A percentile compares a stretch with the other conserved stretches of the same genome.
These are phyloP conservation scores for Drosophila sproati DNA, from an alignment of 1,140 invertebrate genomes.

Conservation along the genomic window DNA sequence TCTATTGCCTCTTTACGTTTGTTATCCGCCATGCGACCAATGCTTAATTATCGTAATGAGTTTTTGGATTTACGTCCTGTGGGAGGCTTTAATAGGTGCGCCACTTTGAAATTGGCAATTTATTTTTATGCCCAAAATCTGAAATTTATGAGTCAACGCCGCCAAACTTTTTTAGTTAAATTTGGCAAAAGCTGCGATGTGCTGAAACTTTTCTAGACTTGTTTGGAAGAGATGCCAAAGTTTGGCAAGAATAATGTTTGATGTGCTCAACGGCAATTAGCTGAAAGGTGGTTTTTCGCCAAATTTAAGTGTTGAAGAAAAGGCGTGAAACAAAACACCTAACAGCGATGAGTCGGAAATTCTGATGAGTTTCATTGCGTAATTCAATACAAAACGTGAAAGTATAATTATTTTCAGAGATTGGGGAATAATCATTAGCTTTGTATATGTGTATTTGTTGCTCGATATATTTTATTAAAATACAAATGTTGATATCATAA, in stretches of 20 bases:
- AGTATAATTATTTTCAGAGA: no score
- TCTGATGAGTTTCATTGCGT: no score
- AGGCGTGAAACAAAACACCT: not conserved
- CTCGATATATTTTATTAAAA: no score
- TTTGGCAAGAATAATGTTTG: conserved; percentile 30
- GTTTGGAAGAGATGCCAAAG: conserved; percentile 59
- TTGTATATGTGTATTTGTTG: no score
- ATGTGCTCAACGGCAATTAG: conserved; percentile 22
- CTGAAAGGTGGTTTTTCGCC: conserved; percentile 13
- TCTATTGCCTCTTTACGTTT: not conserved
- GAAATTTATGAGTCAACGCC: conserved; percentile 70
- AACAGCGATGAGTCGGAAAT: no score
- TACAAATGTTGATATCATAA: no score
- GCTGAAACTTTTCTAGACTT: conserved; percentile 45
- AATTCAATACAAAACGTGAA: no score
- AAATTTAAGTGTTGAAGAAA: not conserved
- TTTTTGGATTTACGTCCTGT: conserved; percentile 66
- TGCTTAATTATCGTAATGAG: conserved; percentile 77
- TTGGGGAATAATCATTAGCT: no score
- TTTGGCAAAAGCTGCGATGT: conserved; percentile 22
- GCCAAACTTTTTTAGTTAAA: conserved; percentile 56
- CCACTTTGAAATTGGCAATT: conserved; percentile 57
- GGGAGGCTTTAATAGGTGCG: conserved; percentile 22
- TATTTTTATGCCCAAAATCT: conserved; percentile 69
- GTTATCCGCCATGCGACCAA: conserved; percentile 8